Evolutionary conservation across 1,140 invertebrate genomes (phyloP), one percentile per base, ranked within the genome.

Genomic region (Eciton burchellii): DNA sequence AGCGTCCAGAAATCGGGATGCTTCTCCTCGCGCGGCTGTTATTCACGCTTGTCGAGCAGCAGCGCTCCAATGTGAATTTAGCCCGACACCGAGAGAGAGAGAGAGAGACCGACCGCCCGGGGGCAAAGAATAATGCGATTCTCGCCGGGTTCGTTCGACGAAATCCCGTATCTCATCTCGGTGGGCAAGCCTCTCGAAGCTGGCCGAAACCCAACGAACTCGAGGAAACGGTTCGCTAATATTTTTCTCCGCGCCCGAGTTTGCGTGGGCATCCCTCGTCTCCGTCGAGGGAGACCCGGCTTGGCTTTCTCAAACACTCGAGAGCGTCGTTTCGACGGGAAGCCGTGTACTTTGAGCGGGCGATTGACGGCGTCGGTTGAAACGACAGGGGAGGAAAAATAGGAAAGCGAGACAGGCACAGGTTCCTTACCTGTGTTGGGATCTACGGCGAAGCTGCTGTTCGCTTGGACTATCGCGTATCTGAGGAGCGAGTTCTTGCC

Each of bases 391-490:
- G 26, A 52, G 41, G 54, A 24, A 26, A 68, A 56, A 19, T 11
- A 71, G 57, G 57, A 65, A 82, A 45, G 66, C 47, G 56, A 79
- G 24, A 35, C 29, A 45, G 29, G 24, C 5, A 6, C 5, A 59
- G 29, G 3, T 16, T 72, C 93, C 96, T 97, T 94, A 98, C 98
- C 98, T 93, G 97, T 97, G 86, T 96, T 94, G 21, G 96, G 95
- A 94, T 98, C 96, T 85, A 99, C 96, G 86, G 96, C 94, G 91
- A 98, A 98, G 93, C 97, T 88, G 68, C 96, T 96, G 93, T 98
- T 98, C 1, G 95, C 93, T 5, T 97, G 97, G 86, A 97, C 96
- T 59, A 98, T 94, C 76, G 95, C 96, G 91, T 97, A 99, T 90
- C 96, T 95, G 41, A 99, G 92, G n/a, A 96, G 95, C 14, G 97